Evolutionary conservation across 2,797 vertebrate genomes (phyloP).

Genomic region (Vultur gryphus): DNA sequence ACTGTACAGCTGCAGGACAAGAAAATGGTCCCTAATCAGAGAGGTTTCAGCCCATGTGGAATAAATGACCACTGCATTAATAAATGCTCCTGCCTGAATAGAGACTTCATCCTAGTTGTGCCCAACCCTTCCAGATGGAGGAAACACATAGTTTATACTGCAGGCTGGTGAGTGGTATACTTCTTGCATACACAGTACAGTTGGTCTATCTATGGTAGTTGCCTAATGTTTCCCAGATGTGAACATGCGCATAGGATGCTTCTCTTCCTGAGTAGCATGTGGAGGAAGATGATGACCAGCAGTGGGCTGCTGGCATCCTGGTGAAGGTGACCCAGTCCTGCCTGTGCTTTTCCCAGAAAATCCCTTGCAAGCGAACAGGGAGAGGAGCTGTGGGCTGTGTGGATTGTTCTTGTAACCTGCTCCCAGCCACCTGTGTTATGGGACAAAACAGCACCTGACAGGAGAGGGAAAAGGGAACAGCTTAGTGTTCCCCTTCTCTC

Average conservation of each 20-base stretch:
- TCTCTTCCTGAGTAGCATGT: background rate
- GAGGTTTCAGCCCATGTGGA: background rate
- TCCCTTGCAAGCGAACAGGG: background rate
- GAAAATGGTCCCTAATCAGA: background rate
- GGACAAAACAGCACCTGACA: background rate
- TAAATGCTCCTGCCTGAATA: background rate
- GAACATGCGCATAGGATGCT: background rate
- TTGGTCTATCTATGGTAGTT: rapidly evolving
- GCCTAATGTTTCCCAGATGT: background rate
- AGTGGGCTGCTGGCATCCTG: background rate
- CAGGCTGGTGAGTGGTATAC: background rate
- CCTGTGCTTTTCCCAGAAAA: background rate
- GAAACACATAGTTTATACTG: background rate
- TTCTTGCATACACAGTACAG: rapidly evolving
- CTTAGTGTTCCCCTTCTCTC: background rate
- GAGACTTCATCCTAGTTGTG: background rate
- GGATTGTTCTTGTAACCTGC: background rate
- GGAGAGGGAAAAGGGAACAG: background rate
- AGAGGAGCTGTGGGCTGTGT: background rate
- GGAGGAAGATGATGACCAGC: background rate
- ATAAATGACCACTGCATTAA: background rate
- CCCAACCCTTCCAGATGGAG: background rate
- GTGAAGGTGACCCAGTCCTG: background rate
- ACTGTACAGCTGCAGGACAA: background rate
- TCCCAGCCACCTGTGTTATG: background rate